Evolutionary conservation across 2,888 invertebrate species (phyloP).

Genomic region (Latrodectus elegans): DNA sequence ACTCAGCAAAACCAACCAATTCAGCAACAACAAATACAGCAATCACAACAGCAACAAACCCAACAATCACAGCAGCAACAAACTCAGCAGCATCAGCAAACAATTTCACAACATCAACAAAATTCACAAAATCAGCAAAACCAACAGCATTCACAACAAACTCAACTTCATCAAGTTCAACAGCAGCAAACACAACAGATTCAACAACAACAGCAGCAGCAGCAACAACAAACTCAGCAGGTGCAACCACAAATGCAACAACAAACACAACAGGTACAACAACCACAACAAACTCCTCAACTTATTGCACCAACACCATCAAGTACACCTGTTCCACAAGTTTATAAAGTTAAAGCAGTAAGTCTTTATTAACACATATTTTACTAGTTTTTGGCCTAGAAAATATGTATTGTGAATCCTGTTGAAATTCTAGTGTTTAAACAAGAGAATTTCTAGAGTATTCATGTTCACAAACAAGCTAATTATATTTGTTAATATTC

Average conservation of each 20-base stretch:
- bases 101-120: constrained; percentile 17
- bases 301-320: constrained; percentile 16
- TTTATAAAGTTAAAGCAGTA: constrained; percentile 47
- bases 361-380: not conserved
- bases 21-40: not conserved
- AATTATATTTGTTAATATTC: no score
- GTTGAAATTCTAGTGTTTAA: not conserved
- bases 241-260: constrained; percentile 72
- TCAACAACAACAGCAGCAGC: constrained; percentile 75
- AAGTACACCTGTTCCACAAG: constrained; percentile 42
- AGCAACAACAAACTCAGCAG: constrained; percentile 25
- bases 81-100: constrained; percentile 12
- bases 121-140: constrained; percentile 22
- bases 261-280: not conserved
- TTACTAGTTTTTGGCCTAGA: not conserved
- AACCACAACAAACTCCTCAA: constrained; percentile 6
- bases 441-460: no score
- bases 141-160: constrained; percentile 1
- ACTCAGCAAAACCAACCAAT: constrained; percentile 21
- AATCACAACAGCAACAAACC: constrained; percentile 75
- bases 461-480: no score
- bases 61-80: constrained; percentile 76
- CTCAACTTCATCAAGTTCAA: constrained; percentile 20
- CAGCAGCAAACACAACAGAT: constrained; percentile 77
- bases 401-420: not conserved